Evolutionary conservation across 2,888 invertebrate species (phyloP).

Genomic region (Crocallis elinguaria): DNA sequence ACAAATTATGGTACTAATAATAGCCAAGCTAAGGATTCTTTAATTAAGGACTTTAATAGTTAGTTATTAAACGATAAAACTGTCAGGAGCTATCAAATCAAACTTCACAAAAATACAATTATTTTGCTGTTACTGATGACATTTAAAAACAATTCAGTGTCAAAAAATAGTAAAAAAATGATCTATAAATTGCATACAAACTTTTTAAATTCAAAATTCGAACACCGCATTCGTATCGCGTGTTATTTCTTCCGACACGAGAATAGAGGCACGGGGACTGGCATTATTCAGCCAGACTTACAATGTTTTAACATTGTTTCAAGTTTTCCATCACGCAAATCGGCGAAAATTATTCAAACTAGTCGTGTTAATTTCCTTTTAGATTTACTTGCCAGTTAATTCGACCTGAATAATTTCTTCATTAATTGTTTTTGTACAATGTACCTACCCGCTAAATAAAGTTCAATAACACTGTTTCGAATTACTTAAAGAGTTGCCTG

Average conservation of each 20-base stretch:
- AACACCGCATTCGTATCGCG: constrained; percentile 57
- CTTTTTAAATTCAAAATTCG: constrained; percentile 49
- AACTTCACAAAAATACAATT: too few relatives aligned
- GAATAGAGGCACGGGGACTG: constrained; percentile 49
- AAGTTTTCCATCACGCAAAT: constrained; percentile 65
- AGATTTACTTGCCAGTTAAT: constrained; percentile 32
- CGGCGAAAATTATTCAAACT: constrained; percentile 57
- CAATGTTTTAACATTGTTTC: constrained; percentile 54
- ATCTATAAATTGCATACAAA: constrained; percentile 23
- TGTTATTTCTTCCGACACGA: constrained; percentile 49
- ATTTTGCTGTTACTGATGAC: too few relatives aligned
- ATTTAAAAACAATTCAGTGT: too few relatives aligned
- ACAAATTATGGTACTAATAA: too few relatives aligned
- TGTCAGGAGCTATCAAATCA: too few relatives aligned
- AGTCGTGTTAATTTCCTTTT: constrained; percentile 38
- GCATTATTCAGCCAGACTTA: constrained; percentile 50
- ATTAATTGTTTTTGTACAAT: constrained; percentile 15
- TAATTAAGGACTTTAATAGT: too few relatives aligned
- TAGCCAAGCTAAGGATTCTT: too few relatives aligned
- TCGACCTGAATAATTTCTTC: constrained; percentile 23
- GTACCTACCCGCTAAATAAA: too few relatives aligned
- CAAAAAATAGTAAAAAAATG: too few relatives aligned
- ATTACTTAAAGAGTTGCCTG: not conserved
- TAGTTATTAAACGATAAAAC: too few relatives aligned
- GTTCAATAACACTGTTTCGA: constrained; percentile 10